Base-by-base conservation (phyloP, 2,888 invertebrate species). In the Tridacna crocea region DNA sequence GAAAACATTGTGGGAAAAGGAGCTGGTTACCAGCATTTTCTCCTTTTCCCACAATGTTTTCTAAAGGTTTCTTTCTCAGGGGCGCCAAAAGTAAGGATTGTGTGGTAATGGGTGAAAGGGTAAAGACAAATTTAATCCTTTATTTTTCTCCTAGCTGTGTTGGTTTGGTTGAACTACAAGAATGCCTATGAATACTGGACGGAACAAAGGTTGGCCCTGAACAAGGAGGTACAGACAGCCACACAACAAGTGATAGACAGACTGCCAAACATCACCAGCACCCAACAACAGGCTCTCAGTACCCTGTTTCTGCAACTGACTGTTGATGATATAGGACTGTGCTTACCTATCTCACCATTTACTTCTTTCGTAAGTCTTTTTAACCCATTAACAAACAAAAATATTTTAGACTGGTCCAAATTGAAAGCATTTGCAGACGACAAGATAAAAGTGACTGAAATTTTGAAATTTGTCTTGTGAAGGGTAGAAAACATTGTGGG, bases 101-200 rank as follows among this genome's bases (percentile, higher is more conserved):
- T 55, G 19, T 19, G n/a, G n/a, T n/a, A n/a, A n/a, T 11, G 3
- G 55, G 55, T 15, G 19, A 55, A 55, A 11, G 15, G 19, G 3
- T 55, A 55, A 55, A 55, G 19, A 55, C 55, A 55, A 55, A 6
- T 19, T 55, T 3, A 55, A 6, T 24, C 13, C 24, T 61, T 13
- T 2, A 61, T 17, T 66, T 27, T 13, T 66, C 15, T 66, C 22
- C 22, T 26, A 94, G 94, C 94, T 82, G 98, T 99, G 88, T 96
- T 99, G 26, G 98, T 99, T 70, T 99, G 99, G 99, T 95, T 99
- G 87, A 99, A 99, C 95, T 99, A 99, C 94, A 99, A 99, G 95
- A 99, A 99, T 95, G 99, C 99, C 0, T 99, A 99, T 93, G 99
- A 99, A 94, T 99, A 99, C 95, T 99, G 99, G 99, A 98, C 98